A percentile compares a stretch with the other conserved stretches of the same genome.
phyloP scores from a whole-genome alignment of 2,113 vertebrate species.

The Vicugna pacos region DNA sequence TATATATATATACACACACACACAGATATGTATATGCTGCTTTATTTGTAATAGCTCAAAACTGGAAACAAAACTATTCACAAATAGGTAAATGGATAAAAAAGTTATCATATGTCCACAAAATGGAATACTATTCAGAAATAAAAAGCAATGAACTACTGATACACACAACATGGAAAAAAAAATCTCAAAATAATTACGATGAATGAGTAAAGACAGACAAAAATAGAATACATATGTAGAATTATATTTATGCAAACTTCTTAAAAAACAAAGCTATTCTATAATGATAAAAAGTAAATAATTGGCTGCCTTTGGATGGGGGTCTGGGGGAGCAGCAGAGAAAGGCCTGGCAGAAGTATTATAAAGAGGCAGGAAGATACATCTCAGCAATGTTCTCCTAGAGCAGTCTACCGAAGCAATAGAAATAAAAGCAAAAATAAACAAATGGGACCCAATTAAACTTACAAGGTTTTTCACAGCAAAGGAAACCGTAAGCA shows the following conservation, averaged over 20 bases:
- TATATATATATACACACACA: no score
- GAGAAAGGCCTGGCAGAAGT: background rate
- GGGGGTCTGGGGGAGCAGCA: no score
- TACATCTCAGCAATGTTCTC: no score
- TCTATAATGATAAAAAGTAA: background rate
- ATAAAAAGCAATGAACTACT: background rate
- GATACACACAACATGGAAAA: background rate
- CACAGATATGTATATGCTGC: background rate
- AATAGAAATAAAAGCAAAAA: no score
- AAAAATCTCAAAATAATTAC: background rate
- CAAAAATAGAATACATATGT: background rate
- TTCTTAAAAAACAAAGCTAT: background rate
- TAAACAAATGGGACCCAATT: no score
- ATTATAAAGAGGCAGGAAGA: background rate
- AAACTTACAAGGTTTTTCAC: no score
- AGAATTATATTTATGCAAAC: background rate
- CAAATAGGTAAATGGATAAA: background rate
- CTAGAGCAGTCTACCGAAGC: no score
- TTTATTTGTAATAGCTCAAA: background rate
- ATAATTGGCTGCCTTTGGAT: background rate
- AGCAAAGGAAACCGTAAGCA: no score
- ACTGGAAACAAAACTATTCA: background rate
- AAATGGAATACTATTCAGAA: background rate
- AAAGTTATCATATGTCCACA: background rate
- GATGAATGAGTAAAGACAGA: background rate